Conservation (phyloP, 2,797 vertebrate genomes). For the Glyptemys insculpta region DNA sequence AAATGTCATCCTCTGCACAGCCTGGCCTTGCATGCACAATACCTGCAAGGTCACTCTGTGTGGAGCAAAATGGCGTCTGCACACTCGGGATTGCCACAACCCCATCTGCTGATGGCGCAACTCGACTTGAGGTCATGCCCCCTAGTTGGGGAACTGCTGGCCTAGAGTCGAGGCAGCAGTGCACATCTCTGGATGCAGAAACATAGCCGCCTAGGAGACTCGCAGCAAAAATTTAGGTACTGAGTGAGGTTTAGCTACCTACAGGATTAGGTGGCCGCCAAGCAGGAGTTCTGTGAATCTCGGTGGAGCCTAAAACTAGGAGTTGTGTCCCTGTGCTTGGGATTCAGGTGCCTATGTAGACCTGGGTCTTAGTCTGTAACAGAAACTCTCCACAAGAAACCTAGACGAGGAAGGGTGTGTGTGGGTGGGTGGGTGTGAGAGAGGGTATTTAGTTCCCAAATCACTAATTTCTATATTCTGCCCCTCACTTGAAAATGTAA, state of each 20-base stretch:
- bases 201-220: not conserved
- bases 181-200: not conserved
- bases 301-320: not conserved
- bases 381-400: not conserved
- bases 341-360: too few species aligned
- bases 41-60: not conserved
- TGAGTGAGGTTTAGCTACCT: not conserved
- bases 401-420: not conserved
- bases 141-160: not conserved
- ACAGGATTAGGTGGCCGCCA: not conserved
- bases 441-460: not conserved
- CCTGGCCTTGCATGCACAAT: too few species aligned
- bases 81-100: not conserved
- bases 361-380: fast-evolving
- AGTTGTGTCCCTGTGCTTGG: too few species aligned
- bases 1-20: not conserved
- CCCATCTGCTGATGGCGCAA: not conserved
- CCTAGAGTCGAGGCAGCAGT: not conserved
- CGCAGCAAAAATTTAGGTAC: not conserved
- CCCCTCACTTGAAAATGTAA: not conserved
- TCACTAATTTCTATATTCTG: fast-evolving
- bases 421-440: not conserved
- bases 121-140: not conserved
- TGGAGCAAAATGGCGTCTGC: not conserved
- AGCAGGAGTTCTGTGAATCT: not conserved